A percentile compares a stretch with the other conserved stretches of the same genome.
Conservation (phyloP, 53 echinoderm and acorn worm genomes). For the Holothuria scabra region DNA sequence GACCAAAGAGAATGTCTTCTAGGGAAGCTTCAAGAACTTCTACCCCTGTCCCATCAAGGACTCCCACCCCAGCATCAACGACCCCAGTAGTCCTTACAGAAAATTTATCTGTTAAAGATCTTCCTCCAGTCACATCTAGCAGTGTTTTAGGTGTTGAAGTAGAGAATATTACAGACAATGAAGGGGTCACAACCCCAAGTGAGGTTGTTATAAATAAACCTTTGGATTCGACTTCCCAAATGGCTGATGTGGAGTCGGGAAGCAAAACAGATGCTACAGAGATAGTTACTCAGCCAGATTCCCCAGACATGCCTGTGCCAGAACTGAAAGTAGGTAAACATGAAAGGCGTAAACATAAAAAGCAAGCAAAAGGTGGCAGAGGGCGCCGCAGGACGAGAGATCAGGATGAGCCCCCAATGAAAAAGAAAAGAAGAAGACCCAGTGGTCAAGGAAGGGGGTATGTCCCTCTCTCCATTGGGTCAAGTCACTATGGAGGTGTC, state of each 20-base stretch:
- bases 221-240: not conserved
- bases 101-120: conserved; percentile 83
- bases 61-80: conserved; percentile 58
- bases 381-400: conserved; percentile 52
- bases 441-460: conserved; percentile 54
- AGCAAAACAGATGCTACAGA: conserved; percentile 69
- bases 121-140: conserved; percentile 66
- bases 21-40: conserved; percentile 65
- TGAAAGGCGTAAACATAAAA: conserved; percentile 88
- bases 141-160: conserved; percentile 17
- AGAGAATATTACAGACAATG: conserved; percentile 29
- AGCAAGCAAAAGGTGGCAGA: conserved; percentile 40
- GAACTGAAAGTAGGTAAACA: conserved; percentile 65
- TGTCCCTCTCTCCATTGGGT: not conserved
- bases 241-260: conserved; percentile 25
- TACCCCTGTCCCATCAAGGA: conserved; percentile 41
- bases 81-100: conserved; percentile 89
- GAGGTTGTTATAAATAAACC: not conserved
- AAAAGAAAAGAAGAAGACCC: conserved; percentile 74
- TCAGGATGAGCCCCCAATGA: conserved; percentile 64
- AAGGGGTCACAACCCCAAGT: conserved; percentile 11
- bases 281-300: conserved; percentile 62
- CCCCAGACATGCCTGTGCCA: conserved; percentile 20
- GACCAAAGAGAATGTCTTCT: conserved; percentile 71
- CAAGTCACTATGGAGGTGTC: conserved; percentile 4